A percentile compares a stretch with the other conserved stretches of the same genome.
Conservation (phyloP, 2,797 vertebrate species). For the Myotis myotis region DNA sequence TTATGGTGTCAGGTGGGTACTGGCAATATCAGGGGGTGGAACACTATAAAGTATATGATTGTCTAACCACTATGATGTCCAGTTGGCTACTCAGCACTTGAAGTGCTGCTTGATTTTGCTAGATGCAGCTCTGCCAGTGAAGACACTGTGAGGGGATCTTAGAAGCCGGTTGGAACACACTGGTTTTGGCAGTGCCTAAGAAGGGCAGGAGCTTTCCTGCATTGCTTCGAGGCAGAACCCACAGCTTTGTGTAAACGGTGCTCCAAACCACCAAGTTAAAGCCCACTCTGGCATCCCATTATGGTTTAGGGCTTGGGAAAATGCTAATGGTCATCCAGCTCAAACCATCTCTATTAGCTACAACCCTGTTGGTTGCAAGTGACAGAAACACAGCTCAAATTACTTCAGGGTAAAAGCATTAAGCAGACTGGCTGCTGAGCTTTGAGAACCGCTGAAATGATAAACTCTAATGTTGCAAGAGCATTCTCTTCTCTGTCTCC, state of each 20-base stretch:
- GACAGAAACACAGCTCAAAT: not conserved
- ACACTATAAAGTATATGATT: not conserved
- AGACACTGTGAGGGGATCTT: not conserved
- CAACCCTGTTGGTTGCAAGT: not conserved
- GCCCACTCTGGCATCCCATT: not conserved
- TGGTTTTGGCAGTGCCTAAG: not conserved
- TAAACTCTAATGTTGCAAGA: not conserved
- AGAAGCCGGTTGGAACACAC: not conserved
- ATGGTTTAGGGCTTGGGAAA: not conserved
- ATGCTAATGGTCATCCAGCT: not conserved
- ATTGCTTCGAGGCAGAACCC: not conserved
- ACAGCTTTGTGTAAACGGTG: slow-evolving; percentile 2
- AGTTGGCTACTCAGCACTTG: not conserved
- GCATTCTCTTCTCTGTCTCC: not conserved
- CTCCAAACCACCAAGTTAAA: not conserved
- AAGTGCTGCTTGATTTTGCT: not conserved
- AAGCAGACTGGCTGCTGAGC: not conserved
- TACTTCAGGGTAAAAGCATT: not conserved
- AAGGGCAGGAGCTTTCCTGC: not conserved
- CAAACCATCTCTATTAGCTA: not conserved
- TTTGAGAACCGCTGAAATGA: not conserved
- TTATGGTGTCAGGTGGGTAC: not conserved
- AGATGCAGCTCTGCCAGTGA: not conserved
- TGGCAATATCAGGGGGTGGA: not conserved
- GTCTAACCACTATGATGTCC: not conserved